A percentile compares a stretch with the other conserved stretches of the same genome.
phyloP scores from a whole-genome alignment of 1,140 invertebrate genomes.

The Coboldia fuscipes region DNA sequence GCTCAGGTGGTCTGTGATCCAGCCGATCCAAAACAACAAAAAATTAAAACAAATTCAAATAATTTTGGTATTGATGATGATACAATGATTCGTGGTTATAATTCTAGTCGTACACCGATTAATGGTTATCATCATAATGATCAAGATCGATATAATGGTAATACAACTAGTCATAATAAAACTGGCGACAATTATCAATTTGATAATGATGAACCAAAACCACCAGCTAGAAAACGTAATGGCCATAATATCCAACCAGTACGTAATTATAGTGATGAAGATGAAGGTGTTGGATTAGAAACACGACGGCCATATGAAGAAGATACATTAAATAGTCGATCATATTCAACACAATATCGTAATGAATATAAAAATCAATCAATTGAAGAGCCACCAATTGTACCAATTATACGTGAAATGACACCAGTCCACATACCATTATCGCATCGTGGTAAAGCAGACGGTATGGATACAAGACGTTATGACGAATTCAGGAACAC shows the following conservation, averaged over 20 bases:
- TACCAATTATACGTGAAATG: slow-evolving; percentile 16
- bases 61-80: too few species aligned
- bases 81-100: too few species aligned
- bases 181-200: neutral
- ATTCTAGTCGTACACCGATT: neutral
- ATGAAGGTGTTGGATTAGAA: slow-evolving; percentile 49
- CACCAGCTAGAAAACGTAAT: slow-evolving; percentile 21
- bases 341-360: neutral
- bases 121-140: neutral
- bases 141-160: neutral
- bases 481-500: slow-evolving; percentile 21
- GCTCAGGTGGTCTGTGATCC: slow-evolving; percentile 45
- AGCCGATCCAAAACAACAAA: slow-evolving; percentile 11
- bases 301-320: slow-evolving; percentile 21
- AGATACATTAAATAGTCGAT: slow-evolving; percentile 17
- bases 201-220: slow-evolving; percentile 17
- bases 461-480: slow-evolving; percentile 40
- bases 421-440: slow-evolving; percentile 8
- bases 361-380: slow-evolving; percentile 1
- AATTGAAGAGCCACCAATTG: slow-evolving; percentile 13
- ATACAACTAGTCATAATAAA: slow-evolving; percentile 2
- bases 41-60: too few species aligned
- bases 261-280: slow-evolving; percentile 33
- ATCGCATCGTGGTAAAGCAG: slow-evolving; percentile 32
- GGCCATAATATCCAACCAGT: slow-evolving; percentile 23